phyloP scores from a whole-genome alignment of 2,888 invertebrate species.

The Chymomyza procnemis region DNA sequence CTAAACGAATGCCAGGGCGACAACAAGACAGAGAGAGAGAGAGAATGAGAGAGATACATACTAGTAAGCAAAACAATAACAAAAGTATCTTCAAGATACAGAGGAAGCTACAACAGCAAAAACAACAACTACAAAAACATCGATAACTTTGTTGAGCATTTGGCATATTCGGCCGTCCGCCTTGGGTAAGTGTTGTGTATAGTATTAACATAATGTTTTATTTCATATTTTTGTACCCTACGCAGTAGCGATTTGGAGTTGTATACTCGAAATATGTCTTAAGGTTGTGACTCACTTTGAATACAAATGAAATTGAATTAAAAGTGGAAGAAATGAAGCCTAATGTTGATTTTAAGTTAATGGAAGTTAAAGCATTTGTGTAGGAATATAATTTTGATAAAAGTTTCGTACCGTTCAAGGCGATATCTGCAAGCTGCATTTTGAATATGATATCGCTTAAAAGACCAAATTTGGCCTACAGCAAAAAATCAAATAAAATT shows the following conservation, averaged over 20 bases:
- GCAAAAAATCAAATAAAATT: too few species aligned
- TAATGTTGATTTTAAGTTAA: too few species aligned
- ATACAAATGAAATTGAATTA: too few species aligned
- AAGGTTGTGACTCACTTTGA: too few species aligned
- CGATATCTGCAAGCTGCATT: too few species aligned
- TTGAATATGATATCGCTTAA: too few species aligned
- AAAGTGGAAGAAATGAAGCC: too few species aligned
- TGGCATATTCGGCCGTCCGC: neutral
- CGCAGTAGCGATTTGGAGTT: constrained; percentile 3
- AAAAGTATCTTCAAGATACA: neutral
- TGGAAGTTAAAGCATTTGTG: too few species aligned
- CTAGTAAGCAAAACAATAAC: neutral
- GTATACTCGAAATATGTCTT: constrained; percentile 4
- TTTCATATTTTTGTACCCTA: constrained; percentile 14
- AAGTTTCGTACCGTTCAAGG: too few species aligned
- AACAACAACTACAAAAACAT: constrained; percentile 12
- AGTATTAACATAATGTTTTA: constrained; percentile 64
- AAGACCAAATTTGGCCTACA: too few species aligned
- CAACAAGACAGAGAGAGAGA: constrained; percentile 14
- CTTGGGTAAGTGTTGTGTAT: constrained; percentile 36
- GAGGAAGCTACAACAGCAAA: constrained; percentile 31
- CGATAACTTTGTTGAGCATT: neutral
- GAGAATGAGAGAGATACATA: constrained; percentile 13
- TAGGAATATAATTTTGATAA: too few species aligned
- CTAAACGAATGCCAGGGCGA: constrained; percentile 24